Evolutionary conservation across 2,113 vertebrate genomes (phyloP).

Genomic region (Muntiacus muntjak): DNA sequence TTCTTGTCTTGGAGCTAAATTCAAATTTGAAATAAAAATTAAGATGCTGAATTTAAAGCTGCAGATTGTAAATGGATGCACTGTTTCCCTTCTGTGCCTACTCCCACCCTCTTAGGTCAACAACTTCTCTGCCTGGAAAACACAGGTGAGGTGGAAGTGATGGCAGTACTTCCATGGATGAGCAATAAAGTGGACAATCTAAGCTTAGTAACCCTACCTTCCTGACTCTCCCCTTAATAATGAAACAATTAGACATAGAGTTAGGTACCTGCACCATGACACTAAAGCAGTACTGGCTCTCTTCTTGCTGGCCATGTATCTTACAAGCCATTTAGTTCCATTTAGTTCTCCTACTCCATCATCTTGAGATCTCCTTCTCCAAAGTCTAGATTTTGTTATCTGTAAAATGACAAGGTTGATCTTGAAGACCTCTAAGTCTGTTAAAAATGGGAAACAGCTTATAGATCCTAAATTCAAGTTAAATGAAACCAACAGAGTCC

Average conservation of each 20-base stretch:
- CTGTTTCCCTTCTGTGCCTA: not conserved
- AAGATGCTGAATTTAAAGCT: not conserved
- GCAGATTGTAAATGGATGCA: not conserved
- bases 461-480: not conserved
- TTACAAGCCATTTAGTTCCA: not conserved
- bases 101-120: not conserved
- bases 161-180: not conserved
- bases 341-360: not conserved
- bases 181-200: not conserved
- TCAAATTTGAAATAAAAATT: not conserved
- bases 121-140: not conserved
- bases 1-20: not conserved
- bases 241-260: not conserved
- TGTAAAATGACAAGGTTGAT: not conserved
- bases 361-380: not conserved
- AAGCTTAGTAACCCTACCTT: not conserved
- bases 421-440: not conserved
- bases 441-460: not conserved
- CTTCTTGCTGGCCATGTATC: not conserved
- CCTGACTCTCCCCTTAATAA: not conserved
- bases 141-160: not conserved
- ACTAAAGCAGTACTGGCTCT: not conserved
- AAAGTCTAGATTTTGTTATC: not conserved
- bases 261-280: not conserved
- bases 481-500: not conserved